Evolutionary conservation across 1,140 invertebrate species (phyloP), one percentile per base, ranked within the genome.

Genomic region (Pseudobourletiella spinata): DNA sequence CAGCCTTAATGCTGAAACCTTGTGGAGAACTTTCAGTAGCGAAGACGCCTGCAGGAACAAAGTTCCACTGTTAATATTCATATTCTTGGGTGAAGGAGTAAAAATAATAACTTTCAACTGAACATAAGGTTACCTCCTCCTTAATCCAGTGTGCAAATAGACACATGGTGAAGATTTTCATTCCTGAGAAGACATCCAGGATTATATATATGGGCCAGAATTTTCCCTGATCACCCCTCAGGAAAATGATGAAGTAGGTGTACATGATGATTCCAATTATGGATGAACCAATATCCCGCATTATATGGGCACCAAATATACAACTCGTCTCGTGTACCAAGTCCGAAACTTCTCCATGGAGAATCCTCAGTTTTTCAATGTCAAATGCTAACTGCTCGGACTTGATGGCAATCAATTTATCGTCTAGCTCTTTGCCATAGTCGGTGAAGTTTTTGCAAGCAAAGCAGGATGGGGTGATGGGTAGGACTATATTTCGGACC

Each of bases 281-380:
- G 20, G 48, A 54, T 43, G 32, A 51, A 14, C 59, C 25, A 39
- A 54, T 59, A 42, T 66, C 64, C 42, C 64, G 24, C 32, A 63
- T 50, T 22, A 66, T 54, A 26, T 66, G 64, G 22, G 14, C 16
- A 26, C 64, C 64, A 63, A 66, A 66, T 4, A 66, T 59, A 3
- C 30, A 24, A 22, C 60, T 66, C 22, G 60, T 62, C 18, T 62
- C 43, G 18, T 15, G 8, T 35, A 30, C 54, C 16, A 57, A 18
- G 14, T 16, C 16, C 20, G 43, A n/a, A 0, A 66, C 22, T 56
- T 66, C 64, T 39, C 24, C 39, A 39, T 66, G 60, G 3, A 66
- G 57, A 43, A 59, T 54, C 29, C 64, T 29, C 57, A 66, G 50
- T 50, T 66, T 66, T 35, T 66, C 64, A 30, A 66, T 25, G 32